Conservation (phyloP, 2,797 vertebrate genomes). For the Potorous gilbertii region DNA sequence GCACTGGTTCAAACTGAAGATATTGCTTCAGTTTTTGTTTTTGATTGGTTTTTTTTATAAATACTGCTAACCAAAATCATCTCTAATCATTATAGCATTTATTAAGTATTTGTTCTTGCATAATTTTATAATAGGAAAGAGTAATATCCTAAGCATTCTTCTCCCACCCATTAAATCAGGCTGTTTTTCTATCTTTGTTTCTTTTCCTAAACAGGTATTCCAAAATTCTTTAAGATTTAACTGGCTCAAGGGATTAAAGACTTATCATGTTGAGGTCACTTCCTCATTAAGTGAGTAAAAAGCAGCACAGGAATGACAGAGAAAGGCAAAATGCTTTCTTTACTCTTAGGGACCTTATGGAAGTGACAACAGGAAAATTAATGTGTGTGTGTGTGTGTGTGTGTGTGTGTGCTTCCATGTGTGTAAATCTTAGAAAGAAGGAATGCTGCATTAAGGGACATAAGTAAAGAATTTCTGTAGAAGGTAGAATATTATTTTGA, state of each 20-base stretch:
- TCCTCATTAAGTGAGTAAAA: background rate
- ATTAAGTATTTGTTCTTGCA: background rate
- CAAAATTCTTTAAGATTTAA: background rate
- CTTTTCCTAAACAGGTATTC: too few species aligned
- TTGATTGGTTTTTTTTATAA: too few species aligned
- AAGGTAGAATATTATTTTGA: too few species aligned
- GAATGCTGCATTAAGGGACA: too few species aligned
- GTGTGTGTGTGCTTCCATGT: too few species aligned
- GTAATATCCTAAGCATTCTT: background rate
- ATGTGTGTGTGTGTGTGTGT: too few species aligned
- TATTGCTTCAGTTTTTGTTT: constrained; percentile 1
- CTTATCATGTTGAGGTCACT: background rate
- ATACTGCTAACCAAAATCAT: background rate
- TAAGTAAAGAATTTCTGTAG: too few species aligned
- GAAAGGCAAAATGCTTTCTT: background rate
- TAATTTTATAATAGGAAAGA: background rate
- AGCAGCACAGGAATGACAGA: background rate
- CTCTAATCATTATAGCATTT: background rate
- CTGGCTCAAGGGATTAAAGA: background rate
- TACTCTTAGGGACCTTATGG: too few species aligned
- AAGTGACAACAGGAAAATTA: too few species aligned
- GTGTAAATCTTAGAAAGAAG: too few species aligned
- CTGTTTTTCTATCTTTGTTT: too few species aligned
- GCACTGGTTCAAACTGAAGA: background rate
- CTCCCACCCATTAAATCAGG: too few species aligned